Evolutionary conservation across 2,113 vertebrate genomes (phyloP).

Genomic region (Eubucco bourcierii): DNA sequence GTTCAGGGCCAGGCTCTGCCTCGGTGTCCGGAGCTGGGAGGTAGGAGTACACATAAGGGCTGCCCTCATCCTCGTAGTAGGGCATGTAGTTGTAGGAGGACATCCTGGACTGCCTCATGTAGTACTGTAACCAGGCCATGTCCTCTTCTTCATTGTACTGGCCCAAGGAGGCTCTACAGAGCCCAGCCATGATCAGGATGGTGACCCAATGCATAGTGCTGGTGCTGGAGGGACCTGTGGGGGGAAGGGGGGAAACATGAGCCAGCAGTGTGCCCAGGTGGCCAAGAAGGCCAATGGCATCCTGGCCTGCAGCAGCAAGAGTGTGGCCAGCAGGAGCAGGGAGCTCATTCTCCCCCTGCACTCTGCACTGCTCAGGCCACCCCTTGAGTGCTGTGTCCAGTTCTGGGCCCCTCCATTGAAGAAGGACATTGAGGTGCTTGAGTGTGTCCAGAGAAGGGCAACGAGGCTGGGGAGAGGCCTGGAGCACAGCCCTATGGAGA

Average conservation of each 20-base stretch:
- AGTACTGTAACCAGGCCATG: slow-evolving; percentile 82
- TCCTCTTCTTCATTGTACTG: slow-evolving; percentile 80
- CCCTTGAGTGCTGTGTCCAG: too few relatives aligned
- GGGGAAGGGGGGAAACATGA: background rate
- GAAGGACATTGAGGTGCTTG: too few relatives aligned
- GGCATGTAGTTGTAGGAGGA: slow-evolving; percentile 76
- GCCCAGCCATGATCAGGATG: slow-evolving; percentile 75
- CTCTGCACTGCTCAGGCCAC: too few relatives aligned
- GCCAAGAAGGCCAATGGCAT: too few relatives aligned
- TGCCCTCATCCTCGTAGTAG: slow-evolving; percentile 76
- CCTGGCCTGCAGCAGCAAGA: too few relatives aligned
- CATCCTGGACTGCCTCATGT: slow-evolving; percentile 70
- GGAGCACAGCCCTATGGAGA: too few relatives aligned
- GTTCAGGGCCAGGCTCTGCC: background rate
- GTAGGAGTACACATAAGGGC: slow-evolving; percentile 63
- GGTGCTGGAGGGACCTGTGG: slow-evolving; percentile 10
- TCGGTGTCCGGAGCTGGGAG: background rate
- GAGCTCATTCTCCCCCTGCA: too few relatives aligned
- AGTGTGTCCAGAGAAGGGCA: too few relatives aligned
- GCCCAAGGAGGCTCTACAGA: slow-evolving; percentile 70
- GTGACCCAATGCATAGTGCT: slow-evolving; percentile 75
- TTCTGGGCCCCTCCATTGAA: too few relatives aligned
- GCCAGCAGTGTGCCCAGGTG: too few relatives aligned
- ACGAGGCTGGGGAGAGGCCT: too few relatives aligned
- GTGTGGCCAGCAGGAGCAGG: too few relatives aligned